A percentile compares a stretch with the other conserved stretches of the same genome.
Conservation (phyloP, 1,140 invertebrate genomes). For the Drosophila punjabiensis region DNA sequence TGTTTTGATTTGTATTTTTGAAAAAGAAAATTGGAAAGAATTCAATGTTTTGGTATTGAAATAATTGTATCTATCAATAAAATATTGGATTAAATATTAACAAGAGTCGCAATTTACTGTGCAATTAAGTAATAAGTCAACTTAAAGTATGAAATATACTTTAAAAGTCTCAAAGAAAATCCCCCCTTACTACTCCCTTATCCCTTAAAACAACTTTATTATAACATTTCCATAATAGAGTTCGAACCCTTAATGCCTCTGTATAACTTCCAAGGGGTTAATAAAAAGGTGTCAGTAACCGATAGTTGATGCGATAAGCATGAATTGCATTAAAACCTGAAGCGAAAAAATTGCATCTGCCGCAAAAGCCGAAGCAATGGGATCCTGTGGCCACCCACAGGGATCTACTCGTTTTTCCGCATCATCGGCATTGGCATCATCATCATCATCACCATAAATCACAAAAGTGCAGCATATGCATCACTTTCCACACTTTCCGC, state of each 20-base stretch:
- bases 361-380: neutral
- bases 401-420: slow-evolving; percentile 25
- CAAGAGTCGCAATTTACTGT: too few relatives aligned
- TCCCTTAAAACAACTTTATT: neutral
- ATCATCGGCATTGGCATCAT: slow-evolving; percentile 53
- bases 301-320: slow-evolving; percentile 35
- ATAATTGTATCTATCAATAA: neutral
- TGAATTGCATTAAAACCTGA: slow-evolving; percentile 2
- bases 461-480: slow-evolving; percentile 78
- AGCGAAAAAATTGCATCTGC: slow-evolving; percentile 29
- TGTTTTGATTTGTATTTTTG: neutral
- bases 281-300: slow-evolving; percentile 9
- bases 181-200: neutral
- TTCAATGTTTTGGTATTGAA: neutral
- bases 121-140: neutral
- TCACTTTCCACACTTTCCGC: slow-evolving; percentile 69
- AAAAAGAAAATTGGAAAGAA: neutral
- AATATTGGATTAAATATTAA: neutral
- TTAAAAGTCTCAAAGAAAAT: neutral
- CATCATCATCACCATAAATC: slow-evolving; percentile 77
- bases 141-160: neutral
- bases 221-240: neutral
- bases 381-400: slow-evolving; percentile 15
- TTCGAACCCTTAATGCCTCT: too few relatives aligned
- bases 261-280: neutral